Conservation (phyloP, 2,797 vertebrate genomes). For the Ptychobarbus kaznakovi region DNA sequence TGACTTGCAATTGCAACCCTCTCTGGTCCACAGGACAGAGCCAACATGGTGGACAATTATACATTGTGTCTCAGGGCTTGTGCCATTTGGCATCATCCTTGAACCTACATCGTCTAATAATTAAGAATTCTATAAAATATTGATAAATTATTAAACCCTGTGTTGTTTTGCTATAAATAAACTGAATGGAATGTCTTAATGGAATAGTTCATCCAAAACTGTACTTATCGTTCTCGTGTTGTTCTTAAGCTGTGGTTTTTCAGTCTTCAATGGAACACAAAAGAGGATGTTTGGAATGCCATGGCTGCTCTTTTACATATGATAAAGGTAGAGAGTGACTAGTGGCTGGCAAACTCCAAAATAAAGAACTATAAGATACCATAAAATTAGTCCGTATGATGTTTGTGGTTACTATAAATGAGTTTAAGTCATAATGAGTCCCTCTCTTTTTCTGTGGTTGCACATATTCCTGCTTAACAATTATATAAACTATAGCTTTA, state of each 20-base stretch:
- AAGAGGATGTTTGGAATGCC: not conserved
- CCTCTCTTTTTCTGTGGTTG: not conserved
- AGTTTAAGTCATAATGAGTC: not conserved
- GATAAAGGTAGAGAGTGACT: not conserved
- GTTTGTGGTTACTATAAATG: not conserved
- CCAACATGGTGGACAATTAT: conserved; percentile 2
- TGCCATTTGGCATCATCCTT: conserved; percentile 3
- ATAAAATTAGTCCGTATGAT: not conserved
- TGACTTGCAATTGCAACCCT: not conserved
- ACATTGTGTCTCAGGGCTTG: conserved; percentile 45
- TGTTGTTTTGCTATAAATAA: conserved; percentile 14
- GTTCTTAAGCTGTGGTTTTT: not conserved
- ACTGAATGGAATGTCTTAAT: not conserved
- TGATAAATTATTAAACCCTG: not conserved
- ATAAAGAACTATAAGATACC: not conserved
- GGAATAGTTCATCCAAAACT: not conserved
- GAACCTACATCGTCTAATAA: not conserved
- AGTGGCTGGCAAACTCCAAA: not conserved
- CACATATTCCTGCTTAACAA: not conserved
- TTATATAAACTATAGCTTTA: not conserved
- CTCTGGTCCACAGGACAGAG: not conserved
- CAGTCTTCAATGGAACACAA: not conserved
- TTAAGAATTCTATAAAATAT: too few species aligned
- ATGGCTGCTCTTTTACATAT: not conserved
- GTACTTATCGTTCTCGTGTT: not conserved